Evolutionary conservation across 2,797 vertebrate species (phyloP).

Genomic region (Anisognathus igniventris): DNA sequence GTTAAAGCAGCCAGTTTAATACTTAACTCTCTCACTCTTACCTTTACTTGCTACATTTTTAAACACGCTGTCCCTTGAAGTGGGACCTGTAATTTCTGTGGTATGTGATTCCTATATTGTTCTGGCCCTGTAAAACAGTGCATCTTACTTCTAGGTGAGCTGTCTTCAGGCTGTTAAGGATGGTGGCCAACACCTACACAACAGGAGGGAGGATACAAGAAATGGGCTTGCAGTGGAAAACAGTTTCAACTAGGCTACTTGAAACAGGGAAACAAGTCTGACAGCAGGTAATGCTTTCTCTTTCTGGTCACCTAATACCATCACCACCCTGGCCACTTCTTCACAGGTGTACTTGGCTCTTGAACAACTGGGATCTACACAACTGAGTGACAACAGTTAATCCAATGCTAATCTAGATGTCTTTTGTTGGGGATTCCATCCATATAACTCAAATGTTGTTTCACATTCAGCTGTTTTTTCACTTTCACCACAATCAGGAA

Average conservation of each 20-base stretch:
- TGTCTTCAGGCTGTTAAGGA: not conserved
- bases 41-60: not conserved
- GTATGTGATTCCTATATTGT: not conserved
- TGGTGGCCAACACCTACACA: not conserved
- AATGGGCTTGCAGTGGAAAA: not conserved
- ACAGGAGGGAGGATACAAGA: not conserved
- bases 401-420: not conserved
- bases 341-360: not conserved
- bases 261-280: not conserved
- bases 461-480: not conserved
- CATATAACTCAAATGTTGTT: not conserved
- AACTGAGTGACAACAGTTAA: not conserved
- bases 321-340: not conserved
- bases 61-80: not conserved
- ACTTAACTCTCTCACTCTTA: not conserved
- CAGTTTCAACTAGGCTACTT: not conserved
- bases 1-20: not conserved
- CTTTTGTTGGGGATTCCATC: not conserved
- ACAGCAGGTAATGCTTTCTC: not conserved
- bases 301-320: not conserved
- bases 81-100: not conserved
- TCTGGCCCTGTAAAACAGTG: not conserved
- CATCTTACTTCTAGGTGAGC: not conserved
- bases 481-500: not conserved
- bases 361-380: not conserved